phyloP scores from a whole-genome alignment of 1,140 invertebrate genomes.

The Andricus grossulariae region DNA sequence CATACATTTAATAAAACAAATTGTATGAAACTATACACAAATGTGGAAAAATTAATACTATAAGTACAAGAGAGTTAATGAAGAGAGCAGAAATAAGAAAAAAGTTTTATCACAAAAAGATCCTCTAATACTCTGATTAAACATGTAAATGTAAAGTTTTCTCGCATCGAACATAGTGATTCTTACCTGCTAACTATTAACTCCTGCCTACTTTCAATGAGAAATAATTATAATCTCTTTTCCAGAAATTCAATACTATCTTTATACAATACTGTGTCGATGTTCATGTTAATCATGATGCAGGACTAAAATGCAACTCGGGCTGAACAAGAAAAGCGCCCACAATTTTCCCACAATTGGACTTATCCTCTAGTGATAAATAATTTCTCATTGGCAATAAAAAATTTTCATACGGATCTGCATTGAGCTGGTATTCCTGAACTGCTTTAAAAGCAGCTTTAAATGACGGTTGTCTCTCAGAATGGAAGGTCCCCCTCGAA shows the following conservation, averaged over 20 bases:
- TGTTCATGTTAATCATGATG: background rate
- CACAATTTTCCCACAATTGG: conserved; percentile 76
- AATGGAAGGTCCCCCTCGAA: conserved; percentile 90
- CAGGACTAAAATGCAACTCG: conserved; percentile 59
- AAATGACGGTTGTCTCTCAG: conserved; percentile 91
- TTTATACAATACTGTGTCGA: background rate
- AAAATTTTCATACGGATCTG: conserved; percentile 73
- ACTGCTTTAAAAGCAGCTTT: conserved; percentile 85
- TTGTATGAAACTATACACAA: conserved; percentile 10
- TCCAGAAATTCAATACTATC: too few species aligned
- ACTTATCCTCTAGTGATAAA: conserved; percentile 68
- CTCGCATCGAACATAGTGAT: too few species aligned
- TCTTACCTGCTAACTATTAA: too few species aligned
- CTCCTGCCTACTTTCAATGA: too few species aligned
- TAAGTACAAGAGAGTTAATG: conserved; percentile 2
- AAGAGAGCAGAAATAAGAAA: background rate
- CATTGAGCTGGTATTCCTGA: conserved; percentile 78
- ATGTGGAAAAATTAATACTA: conserved; percentile 5
- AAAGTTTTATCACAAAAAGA: background rate
- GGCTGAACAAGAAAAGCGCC: conserved; percentile 71
- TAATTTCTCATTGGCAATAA: conserved; percentile 74
- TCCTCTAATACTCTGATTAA: too few species aligned
- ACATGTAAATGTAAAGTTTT: too few species aligned
- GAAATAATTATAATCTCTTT: background rate
- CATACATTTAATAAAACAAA: conserved; percentile 2